Conservation (phyloP, 2,888 invertebrate genomes). For the Tachina fera region DNA sequence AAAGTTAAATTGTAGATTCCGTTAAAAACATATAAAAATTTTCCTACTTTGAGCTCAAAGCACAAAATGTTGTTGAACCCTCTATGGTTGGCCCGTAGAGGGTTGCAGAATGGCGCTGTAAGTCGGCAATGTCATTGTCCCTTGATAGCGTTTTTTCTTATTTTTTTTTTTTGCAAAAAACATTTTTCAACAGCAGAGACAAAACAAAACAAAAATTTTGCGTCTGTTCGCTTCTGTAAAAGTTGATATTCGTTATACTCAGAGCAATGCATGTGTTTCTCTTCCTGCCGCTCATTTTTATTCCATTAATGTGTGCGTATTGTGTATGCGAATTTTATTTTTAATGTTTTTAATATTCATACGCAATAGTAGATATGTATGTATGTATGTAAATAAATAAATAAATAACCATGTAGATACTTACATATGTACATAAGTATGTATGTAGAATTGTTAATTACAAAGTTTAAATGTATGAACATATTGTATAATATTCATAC, state of each 20-base stretch:
- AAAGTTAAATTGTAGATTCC: too few species aligned
- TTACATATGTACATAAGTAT: conserved; percentile 37
- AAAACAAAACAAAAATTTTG: conserved; percentile 23
- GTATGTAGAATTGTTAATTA: too few species aligned
- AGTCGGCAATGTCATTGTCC: conserved; percentile 65
- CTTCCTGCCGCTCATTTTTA: background rate
- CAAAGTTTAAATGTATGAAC: conserved; percentile 19
- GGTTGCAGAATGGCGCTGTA: conserved; percentile 16
- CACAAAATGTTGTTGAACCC: background rate
- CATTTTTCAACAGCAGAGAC: conserved; percentile 28
- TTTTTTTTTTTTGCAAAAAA: conserved; percentile 26
- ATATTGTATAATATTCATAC: background rate
- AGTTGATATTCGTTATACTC: background rate
- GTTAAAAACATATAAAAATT: too few species aligned
- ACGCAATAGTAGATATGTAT: conserved; percentile 14
- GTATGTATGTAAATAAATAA: too few species aligned
- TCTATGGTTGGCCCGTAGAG: background rate
- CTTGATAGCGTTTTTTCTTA: conserved; percentile 27
- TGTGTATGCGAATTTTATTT: conserved; percentile 44
- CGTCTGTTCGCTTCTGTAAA: background rate
- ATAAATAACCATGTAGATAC: background rate
- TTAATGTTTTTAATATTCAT: conserved; percentile 61
- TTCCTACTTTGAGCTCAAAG: too few species aligned
- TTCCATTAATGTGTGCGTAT: background rate
- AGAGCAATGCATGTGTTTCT: background rate